These are phyloP conservation scores for Andrena cerasifolii DNA, from an alignment of 1,140 invertebrate species.

Conservation along the genomic window DNA sequence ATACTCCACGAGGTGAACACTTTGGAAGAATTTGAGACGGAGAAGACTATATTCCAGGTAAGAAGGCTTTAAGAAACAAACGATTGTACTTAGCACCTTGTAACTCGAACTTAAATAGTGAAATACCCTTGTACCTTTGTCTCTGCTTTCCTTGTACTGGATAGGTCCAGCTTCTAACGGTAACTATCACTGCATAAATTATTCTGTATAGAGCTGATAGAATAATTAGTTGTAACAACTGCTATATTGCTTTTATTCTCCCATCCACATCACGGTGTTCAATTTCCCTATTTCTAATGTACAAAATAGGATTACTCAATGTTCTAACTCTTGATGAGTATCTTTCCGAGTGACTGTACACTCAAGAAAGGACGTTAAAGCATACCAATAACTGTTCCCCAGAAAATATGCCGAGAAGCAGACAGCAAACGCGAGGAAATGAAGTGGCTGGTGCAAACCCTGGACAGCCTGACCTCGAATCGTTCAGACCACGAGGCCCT, in stretches of 20 bases:
- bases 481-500: slow-evolving; percentile 90
- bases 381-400: slow-evolving; percentile 14
- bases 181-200: slow-evolving; percentile 59
- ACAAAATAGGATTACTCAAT: neutral
- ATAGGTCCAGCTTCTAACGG: slow-evolving; percentile 74
- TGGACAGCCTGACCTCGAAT: slow-evolving; percentile 93
- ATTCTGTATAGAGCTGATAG: too few relatives aligned
- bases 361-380: too few relatives aligned
- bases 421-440: slow-evolving; percentile 95
- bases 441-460: slow-evolving; percentile 95
- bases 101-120: slow-evolving; percentile 6
- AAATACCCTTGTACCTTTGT: slow-evolving; percentile 9
- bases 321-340: too few relatives aligned
- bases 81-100: too few relatives aligned
- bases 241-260: too few relatives aligned
- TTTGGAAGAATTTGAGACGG: slow-evolving; percentile 93
- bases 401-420: slow-evolving; percentile 94
- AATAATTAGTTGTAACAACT: too few relatives aligned
- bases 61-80: slow-evolving; percentile 47
- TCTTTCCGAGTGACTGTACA: neutral
- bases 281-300: too few relatives aligned
- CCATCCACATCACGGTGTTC: too few relatives aligned
- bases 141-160: slow-evolving; percentile 42
- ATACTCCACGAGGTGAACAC: slow-evolving; percentile 92
- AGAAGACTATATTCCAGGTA: slow-evolving; percentile 95